Conservation (phyloP, 30 jellyfish, hydroid and myxozoan species). For the Pseudorhiza aurosa region DNA sequence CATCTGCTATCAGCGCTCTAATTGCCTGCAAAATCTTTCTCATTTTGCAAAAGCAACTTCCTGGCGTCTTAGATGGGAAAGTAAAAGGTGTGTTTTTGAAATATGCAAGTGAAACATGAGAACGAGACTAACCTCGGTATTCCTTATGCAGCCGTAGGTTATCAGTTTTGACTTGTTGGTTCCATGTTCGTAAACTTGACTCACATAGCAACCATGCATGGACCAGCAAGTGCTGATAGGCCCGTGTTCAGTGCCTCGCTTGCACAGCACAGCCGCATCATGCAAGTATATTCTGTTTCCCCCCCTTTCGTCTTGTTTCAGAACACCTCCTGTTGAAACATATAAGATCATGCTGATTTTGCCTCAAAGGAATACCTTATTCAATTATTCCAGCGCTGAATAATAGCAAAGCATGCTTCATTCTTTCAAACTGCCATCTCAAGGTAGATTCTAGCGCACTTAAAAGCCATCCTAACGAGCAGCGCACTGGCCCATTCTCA, state of each 20-base stretch:
- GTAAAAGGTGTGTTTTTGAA: no score
- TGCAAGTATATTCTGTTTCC: slow-evolving; percentile 12
- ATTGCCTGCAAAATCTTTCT: no score
- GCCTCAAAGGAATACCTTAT: no score
- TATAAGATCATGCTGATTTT: not conserved
- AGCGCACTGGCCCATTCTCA: no score
- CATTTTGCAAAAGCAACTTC: not conserved
- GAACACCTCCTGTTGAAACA: not conserved
- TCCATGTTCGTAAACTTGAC: slow-evolving; percentile 31
- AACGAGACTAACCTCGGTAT: slow-evolving; percentile 21
- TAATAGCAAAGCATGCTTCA: no score
- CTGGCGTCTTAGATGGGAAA: not conserved
- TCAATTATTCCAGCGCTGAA: no score
- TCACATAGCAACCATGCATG: slow-evolving; percentile 50
- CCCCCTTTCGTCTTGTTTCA: slow-evolving; percentile 1
- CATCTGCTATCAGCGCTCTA: no score
- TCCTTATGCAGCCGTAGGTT: slow-evolving; percentile 41
- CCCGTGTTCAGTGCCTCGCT: not conserved
- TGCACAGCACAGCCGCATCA: slow-evolving; percentile 23
- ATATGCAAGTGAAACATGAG: no score
- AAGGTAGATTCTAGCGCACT: no score
- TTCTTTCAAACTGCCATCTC: no score
- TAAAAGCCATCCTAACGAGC: no score
- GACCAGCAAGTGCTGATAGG: slow-evolving; percentile 32
- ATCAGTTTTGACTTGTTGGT: slow-evolving; percentile 13